Percentiles rank a stretch among this genome's conserved stretches.
phyloP scores from a whole-genome alignment of 1,140 invertebrate species.

The Halotydeus destructor region DNA sequence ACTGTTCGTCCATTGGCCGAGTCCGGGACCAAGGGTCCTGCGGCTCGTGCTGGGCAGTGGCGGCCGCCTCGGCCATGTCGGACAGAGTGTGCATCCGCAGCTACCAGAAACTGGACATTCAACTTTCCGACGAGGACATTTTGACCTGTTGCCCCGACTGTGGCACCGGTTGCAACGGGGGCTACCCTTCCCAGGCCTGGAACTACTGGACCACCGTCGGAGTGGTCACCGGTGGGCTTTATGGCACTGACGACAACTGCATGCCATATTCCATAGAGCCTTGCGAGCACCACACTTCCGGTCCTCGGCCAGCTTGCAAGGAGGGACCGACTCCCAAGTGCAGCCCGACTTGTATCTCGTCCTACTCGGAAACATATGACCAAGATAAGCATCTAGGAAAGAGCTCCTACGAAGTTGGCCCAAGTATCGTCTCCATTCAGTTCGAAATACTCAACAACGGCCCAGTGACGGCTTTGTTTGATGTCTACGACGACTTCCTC shows the following conservation, averaged over 20 bases:
- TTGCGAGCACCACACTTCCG: slow-evolving; percentile 19
- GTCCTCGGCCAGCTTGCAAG: slow-evolving; percentile 21
- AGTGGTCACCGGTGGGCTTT: slow-evolving; percentile 61
- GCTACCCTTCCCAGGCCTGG: slow-evolving; percentile 53
- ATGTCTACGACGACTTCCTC: slow-evolving; percentile 27
- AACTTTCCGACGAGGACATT: slow-evolving; percentile 66
- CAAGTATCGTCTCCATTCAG: slow-evolving; percentile 35
- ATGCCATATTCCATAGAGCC: slow-evolving; percentile 26
- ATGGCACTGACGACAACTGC: slow-evolving; percentile 38
- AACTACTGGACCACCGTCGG: slow-evolving; percentile 52
- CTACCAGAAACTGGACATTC: slow-evolving; percentile 42
- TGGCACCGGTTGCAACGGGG: slow-evolving; percentile 53
- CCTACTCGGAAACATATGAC: slow-evolving; percentile 44
- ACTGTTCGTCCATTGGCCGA: slow-evolving; percentile 57
- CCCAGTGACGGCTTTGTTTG: slow-evolving; percentile 32
- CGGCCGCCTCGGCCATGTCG: slow-evolving; percentile 76
- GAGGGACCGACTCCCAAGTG: too few species aligned
- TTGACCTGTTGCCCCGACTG: slow-evolving; percentile 58
- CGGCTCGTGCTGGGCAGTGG: slow-evolving; percentile 39
- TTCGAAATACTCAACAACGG: slow-evolving; percentile 31
- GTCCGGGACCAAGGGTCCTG: slow-evolving; percentile 45
- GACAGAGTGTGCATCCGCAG: slow-evolving; percentile 69
- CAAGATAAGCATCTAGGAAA: slow-evolving; percentile 54
- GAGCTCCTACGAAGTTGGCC: slow-evolving; percentile 40
- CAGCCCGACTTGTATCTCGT: too few species aligned